Evolutionary conservation across 1,140 invertebrate species (phyloP), one percentile per base, ranked within the genome.

Genomic region (Holcopasites calliopsidis): DNA sequence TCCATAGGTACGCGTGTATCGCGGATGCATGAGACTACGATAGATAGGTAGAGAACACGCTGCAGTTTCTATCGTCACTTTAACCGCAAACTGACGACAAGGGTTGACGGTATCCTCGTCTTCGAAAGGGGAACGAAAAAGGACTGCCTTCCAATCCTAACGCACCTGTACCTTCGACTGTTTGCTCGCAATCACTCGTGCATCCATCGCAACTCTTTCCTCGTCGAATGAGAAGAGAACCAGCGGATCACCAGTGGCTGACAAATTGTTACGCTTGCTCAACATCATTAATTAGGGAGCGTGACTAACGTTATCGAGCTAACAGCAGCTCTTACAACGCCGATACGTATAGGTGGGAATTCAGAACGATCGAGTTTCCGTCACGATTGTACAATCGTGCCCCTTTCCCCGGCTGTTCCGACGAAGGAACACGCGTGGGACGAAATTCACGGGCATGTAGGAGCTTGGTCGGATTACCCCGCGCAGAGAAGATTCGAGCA

Each of bases 241-340:
- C n/a, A 47, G 31, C 60, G 66, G 49, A 58, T 58, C 50, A 79
- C 75, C 75, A 71, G 64, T 57, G 54, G 35, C 77, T 78, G 61
- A 75, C 77, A 79, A 80, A 79, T 79, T 80, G 61, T 71, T 47
- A 42, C 50, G 77, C 64, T 75, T 64, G 74, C 65, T 73, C 61
- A 42, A 73, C 69, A 55, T 71, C 74, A 72, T 82, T 81, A 82
- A 82, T 82, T 82, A 81, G 68, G 62, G 79, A 77, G 66, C 66
- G 52, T 82, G 80, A 82, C 79, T 82, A 73, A 80, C 66, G 61
- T 80, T 73, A 79, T 79, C 70, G 65, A 40, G 69, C 69, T 38
- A 35, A 65, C 62, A 71, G 71, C 54, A 54, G 61, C 78, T 80
- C 71, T 52, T 50, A 47, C 66, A 18, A 13, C 38, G 60, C 44